phyloP scores from a whole-genome alignment of 2,888 invertebrate genomes.

The Smittia sp. region DNA sequence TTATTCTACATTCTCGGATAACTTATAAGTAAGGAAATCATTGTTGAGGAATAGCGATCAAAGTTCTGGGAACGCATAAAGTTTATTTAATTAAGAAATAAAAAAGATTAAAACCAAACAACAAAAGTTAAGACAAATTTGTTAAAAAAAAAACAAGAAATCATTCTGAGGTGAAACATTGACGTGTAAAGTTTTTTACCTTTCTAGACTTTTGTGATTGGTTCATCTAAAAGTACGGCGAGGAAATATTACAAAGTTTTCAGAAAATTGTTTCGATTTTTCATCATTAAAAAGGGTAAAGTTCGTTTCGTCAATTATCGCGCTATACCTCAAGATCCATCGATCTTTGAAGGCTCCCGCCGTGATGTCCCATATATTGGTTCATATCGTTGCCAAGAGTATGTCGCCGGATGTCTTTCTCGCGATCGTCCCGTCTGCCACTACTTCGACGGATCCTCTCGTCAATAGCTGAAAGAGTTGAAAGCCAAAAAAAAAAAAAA shows the following conservation, averaged over 20 bases:
- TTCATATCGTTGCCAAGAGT: constrained; percentile 70
- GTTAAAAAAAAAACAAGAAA: too few species aligned
- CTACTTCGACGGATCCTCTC: constrained; percentile 50
- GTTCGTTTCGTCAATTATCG: not conserved
- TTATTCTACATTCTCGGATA: too few species aligned
- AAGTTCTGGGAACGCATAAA: too few species aligned
- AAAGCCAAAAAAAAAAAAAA: too few species aligned
- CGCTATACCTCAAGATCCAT: constrained; percentile 72
- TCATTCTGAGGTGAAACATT: not conserved
- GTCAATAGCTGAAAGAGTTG: constrained; percentile 47
- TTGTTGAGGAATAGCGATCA: too few species aligned
- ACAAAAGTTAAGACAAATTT: too few species aligned
- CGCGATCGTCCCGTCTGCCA: constrained; percentile 70
- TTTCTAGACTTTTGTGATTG: constrained; percentile 55
- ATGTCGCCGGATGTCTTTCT: constrained; percentile 72
- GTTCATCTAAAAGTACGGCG: constrained; percentile 51
- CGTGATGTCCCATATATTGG: constrained; percentile 29
- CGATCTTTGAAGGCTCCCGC: constrained; percentile 59
- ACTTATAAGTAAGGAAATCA: too few species aligned
- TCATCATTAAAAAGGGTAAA: not conserved
- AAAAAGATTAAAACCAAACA: too few species aligned
- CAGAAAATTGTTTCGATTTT: not conserved
- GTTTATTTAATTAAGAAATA: too few species aligned
- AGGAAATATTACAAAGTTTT: not conserved
- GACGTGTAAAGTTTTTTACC: constrained; percentile 45